phyloP scores from a whole-genome alignment of 2,888 invertebrate genomes.

The Cosmorhoe ocellata region DNA sequence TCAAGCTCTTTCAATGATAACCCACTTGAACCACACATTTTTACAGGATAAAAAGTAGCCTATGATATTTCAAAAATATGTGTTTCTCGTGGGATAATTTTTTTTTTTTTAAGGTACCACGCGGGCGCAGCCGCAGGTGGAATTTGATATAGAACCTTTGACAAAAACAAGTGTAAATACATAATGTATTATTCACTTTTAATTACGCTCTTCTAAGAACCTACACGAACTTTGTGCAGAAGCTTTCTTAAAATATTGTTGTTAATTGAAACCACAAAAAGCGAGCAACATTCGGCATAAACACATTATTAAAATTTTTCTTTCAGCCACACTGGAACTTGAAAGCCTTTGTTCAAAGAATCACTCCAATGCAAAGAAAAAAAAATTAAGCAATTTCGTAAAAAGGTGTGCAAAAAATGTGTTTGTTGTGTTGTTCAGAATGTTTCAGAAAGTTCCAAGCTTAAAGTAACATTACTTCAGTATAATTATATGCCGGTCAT shows the following conservation, averaged over 20 bases:
- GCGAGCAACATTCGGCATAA: constrained; percentile 35
- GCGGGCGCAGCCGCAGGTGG: too few species aligned
- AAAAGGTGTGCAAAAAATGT: too few species aligned
- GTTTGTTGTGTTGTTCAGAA: too few species aligned
- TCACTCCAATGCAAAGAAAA: constrained; percentile 6
- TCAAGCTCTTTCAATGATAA: too few species aligned
- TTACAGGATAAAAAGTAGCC: too few species aligned
- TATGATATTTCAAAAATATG: too few species aligned
- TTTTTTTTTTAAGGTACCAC: too few species aligned
- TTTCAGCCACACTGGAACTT: constrained; percentile 27
- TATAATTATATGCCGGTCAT: too few species aligned
- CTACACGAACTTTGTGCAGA: constrained; percentile 4
- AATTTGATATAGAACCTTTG: neutral
- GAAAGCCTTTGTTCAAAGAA: constrained; percentile 20
- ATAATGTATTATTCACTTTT: constrained; percentile 11
- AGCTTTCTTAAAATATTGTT: constrained; percentile 6
- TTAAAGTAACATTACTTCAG: too few species aligned
- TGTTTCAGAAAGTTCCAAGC: too few species aligned
- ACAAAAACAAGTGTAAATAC: neutral
- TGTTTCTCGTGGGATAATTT: too few species aligned
- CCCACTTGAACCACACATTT: too few species aligned
- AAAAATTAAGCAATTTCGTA: neutral
- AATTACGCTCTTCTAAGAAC: constrained; percentile 5
- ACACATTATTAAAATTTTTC: constrained; percentile 41
- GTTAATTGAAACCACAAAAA: constrained; percentile 34